These are phyloP conservation scores for Sclerurus mexicanus DNA, from an alignment of 2,113 vertebrate genomes.

Conservation along the genomic window DNA sequence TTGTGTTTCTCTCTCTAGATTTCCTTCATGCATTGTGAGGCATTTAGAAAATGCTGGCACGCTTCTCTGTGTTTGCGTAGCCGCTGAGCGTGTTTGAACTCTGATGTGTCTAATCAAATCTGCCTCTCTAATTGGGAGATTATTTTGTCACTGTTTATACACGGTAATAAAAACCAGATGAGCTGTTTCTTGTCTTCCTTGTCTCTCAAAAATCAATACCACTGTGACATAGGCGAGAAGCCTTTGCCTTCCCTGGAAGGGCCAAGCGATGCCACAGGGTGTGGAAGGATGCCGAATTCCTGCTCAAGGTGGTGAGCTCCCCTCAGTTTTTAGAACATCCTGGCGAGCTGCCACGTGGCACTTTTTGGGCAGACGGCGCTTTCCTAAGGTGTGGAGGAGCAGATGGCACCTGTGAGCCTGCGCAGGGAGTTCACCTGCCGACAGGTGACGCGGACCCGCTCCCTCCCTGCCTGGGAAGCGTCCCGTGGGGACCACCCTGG, in stretches of 20 bases:
- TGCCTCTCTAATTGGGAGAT: background rate
- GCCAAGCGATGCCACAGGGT: accelerated
- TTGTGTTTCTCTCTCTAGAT: background rate
- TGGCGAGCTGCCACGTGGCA: background rate
- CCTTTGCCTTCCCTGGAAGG: background rate
- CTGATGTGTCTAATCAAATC: background rate
- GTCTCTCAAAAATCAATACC: background rate
- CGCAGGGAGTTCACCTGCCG: background rate
- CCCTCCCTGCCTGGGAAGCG: background rate
- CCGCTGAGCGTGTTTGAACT: background rate
- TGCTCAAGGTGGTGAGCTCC: background rate
- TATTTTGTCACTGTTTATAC: conserved; percentile 8
- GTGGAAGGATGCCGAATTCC: background rate
- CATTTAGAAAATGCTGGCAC: background rate
- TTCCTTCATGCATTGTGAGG: background rate
- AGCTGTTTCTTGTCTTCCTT: background rate
- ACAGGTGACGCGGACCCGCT: background rate
- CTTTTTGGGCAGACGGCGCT: background rate
- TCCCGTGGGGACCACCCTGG: accelerated
- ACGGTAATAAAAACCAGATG: background rate
- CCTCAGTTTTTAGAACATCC: background rate
- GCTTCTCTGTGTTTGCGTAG: background rate
- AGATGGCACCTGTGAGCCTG: background rate
- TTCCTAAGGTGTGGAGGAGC: background rate
- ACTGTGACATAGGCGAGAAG: background rate